A percentile compares a stretch with the other conserved stretches of the same genome.
phyloP scores from a whole-genome alignment of 2,113 vertebrate genomes.

The Bucco capensis region DNA sequence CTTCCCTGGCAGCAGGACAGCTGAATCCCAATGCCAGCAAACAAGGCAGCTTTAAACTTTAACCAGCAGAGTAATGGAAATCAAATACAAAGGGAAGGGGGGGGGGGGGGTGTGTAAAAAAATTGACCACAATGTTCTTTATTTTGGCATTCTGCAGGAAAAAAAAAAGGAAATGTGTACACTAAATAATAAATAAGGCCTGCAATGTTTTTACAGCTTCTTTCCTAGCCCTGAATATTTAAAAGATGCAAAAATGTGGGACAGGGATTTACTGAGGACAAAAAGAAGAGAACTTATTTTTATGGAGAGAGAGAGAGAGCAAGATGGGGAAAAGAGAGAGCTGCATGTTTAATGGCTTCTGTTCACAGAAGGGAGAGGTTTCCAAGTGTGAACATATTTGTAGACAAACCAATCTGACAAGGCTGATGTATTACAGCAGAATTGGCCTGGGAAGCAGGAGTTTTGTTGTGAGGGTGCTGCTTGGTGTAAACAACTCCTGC shows the following conservation, averaged over 20 bases:
- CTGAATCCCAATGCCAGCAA: slow-evolving; percentile 72
- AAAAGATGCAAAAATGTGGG: slow-evolving; percentile 77
- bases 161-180: slow-evolving; percentile 65
- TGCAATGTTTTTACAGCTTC: slow-evolving; percentile 77
- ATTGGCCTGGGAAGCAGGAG: slow-evolving; percentile 13
- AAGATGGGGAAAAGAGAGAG: slow-evolving; percentile 31
- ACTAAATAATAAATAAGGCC: slow-evolving; percentile 92
- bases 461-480: neutral
- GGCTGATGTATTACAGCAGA: slow-evolving; percentile 38
- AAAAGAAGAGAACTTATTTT: slow-evolving; percentile 53
- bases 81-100: slow-evolving; percentile 69
- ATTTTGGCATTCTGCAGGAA: slow-evolving; percentile 56
- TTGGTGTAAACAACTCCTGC: slow-evolving; percentile 36
- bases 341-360: slow-evolving; percentile 72
- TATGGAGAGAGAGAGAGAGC: neutral
- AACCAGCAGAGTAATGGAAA: slow-evolving; percentile 94
- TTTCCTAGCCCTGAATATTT: slow-evolving; percentile 85
- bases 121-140: slow-evolving; percentile 64
- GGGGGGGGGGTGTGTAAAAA: neutral
- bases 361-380: slow-evolving; percentile 28
- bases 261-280: slow-evolving; percentile 69
- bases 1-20: slow-evolving; percentile 66
- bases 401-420: slow-evolving; percentile 78
- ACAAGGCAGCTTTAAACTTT: slow-evolving; percentile 92
- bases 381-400: slow-evolving; percentile 54